phyloP scores from a whole-genome alignment of 2,888 invertebrate genomes.

The Ormyrus thymus region DNA sequence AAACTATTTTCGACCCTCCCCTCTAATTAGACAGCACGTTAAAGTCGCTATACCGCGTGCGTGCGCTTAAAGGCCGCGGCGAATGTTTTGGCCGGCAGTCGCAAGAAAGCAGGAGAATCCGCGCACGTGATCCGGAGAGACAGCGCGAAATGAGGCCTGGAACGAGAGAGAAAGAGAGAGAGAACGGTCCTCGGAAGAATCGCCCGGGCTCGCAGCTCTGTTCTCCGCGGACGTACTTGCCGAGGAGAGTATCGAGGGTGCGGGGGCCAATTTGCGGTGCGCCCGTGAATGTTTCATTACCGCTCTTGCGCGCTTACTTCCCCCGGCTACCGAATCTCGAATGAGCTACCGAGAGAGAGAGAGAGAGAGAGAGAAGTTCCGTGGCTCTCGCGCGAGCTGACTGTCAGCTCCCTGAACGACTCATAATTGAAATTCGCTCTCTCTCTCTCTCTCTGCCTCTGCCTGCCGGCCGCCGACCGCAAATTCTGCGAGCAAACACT shows the following conservation, averaged over 20 bases:
- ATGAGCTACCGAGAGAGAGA: conserved; percentile 67
- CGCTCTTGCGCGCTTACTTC: conserved; percentile 66
- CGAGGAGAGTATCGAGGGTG: conserved; percentile 48
- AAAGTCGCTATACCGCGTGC: no score
- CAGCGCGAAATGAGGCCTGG: conserved; percentile 10
- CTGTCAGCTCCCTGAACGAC: conserved; percentile 63
- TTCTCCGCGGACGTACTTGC: no score
- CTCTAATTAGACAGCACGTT: no score
- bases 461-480: conserved; percentile 68
- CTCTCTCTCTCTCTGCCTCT: conserved; percentile 62
- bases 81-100: no score
- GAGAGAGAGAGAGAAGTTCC: background rate
- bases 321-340: conserved; percentile 74
- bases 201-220: no score
- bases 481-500: conserved; percentile 73
- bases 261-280: conserved; percentile 73
- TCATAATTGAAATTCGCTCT: conserved; percentile 74
- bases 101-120: no score
- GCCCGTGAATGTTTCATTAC: conserved; percentile 74
- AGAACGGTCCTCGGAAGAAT: no score
- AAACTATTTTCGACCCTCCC: no score
- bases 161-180: conserved; percentile 2
- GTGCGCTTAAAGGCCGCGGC: no score
- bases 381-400: conserved; percentile 40
- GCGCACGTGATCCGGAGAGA: no score